phyloP scores from a whole-genome alignment of 2,888 invertebrate genomes.

The Watsonalla binaria region DNA sequence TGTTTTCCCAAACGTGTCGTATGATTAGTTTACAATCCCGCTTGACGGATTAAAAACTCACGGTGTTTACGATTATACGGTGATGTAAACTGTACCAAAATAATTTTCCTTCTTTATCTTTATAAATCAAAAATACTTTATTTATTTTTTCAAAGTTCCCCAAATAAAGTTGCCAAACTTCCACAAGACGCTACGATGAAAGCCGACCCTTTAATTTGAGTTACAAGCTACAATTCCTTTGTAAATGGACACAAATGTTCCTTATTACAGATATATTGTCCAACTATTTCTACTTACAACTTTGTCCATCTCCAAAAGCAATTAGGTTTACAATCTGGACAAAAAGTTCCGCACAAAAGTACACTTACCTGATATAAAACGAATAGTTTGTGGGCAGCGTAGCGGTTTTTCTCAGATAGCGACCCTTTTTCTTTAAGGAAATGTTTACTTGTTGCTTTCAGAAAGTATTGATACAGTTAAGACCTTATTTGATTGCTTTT shows the following conservation, averaged over 20 bases:
- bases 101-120: neutral
- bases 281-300: slow-evolving; percentile 21
- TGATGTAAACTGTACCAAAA: too few relatives aligned
- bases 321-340: neutral
- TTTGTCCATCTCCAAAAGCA: neutral
- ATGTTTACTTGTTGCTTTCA: too few relatives aligned
- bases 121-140: neutral
- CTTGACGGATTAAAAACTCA: too few relatives aligned
- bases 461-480: too few relatives aligned
- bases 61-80: too few relatives aligned
- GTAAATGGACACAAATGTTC: slow-evolving; percentile 32
- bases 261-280: slow-evolving; percentile 22
- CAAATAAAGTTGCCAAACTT: slow-evolving; percentile 23
- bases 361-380: too few relatives aligned
- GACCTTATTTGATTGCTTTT: too few relatives aligned
- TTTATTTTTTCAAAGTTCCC: slow-evolving; percentile 8
- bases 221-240: slow-evolving; percentile 31
- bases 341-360: neutral
- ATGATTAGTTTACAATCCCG: too few relatives aligned
- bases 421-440: too few relatives aligned
- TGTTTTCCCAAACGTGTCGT: too few relatives aligned
- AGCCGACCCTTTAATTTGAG: slow-evolving; percentile 34
- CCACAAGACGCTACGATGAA: slow-evolving; percentile 29
- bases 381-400: too few relatives aligned
- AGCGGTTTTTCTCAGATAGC: too few relatives aligned